Evolutionary conservation across 2,113 vertebrate genomes (phyloP).

Genomic region (Cranoglanis bouderius): DNA sequence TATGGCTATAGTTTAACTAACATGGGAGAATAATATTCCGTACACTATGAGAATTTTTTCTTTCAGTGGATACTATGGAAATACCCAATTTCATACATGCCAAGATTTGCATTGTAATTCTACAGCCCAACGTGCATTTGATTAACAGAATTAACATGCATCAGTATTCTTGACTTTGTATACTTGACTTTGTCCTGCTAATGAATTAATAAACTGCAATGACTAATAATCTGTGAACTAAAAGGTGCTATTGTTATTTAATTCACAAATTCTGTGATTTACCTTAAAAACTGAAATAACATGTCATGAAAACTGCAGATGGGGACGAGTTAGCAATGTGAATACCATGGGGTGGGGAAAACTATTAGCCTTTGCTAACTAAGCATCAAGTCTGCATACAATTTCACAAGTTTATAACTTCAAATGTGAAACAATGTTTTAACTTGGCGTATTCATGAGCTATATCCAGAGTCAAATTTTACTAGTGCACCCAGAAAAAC

Average conservation of each 20-base stretch:
- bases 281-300: background rate
- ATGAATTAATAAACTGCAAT: too few relatives aligned
- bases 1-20: background rate
- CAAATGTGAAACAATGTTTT: background rate
- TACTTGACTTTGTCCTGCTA: background rate
- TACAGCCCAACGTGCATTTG: background rate
- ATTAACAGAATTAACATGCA: background rate
- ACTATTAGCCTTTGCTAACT: background rate
- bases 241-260: background rate
- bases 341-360: too few relatives aligned
- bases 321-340: too few relatives aligned
- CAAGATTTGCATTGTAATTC: background rate
- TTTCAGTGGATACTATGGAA: background rate
- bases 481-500: background rate
- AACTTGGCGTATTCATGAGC: too few relatives aligned
- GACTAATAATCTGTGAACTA: too few relatives aligned
- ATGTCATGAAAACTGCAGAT: too few relatives aligned
- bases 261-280: background rate
- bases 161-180: background rate
- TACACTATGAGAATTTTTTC: background rate
- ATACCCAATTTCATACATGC: background rate
- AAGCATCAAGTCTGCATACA: background rate
- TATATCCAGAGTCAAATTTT: too few relatives aligned
- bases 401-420: background rate
- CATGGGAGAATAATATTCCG: too few relatives aligned